Percentiles rank a stretch among this genome's conserved stretches.
Evolutionary conservation across 2,113 vertebrate species (phyloP).

Genomic region (Hemibagrus wyckioides): DNA sequence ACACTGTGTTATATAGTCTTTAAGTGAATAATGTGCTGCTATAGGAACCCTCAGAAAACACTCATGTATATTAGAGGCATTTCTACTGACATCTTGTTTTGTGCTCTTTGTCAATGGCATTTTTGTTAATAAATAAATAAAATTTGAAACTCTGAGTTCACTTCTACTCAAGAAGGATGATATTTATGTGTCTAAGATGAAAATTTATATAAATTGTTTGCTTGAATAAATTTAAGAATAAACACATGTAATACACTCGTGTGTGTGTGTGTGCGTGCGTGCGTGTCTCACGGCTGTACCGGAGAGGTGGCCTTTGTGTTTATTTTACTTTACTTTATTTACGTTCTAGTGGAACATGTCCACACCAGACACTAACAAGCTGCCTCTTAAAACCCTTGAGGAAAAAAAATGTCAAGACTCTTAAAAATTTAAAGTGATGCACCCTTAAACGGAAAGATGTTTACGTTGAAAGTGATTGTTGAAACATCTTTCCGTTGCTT

Average conservation of each 20-base stretch:
- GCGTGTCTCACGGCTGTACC: not conserved
- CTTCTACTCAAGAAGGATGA: not conserved
- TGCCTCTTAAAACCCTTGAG: not conserved
- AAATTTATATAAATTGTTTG: not conserved
- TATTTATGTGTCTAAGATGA: not conserved
- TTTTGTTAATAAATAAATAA: no score
- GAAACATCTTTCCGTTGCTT: not conserved
- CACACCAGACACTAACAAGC: not conserved
- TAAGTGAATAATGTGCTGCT: not conserved
- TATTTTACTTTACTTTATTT: not conserved
- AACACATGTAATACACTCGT: not conserved
- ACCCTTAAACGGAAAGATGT: not conserved
- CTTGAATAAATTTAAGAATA: not conserved
- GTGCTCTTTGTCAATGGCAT: not conserved
- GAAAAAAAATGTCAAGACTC: not conserved
- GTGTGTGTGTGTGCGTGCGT: not conserved
- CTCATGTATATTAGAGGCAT: not conserved
- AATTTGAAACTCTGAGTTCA: not conserved
- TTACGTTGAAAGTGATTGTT: not conserved
- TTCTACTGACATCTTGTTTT: not conserved
- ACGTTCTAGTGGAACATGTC: not conserved
- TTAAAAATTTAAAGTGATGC: not conserved
- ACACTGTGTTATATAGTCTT: no score
- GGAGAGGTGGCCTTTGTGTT: not conserved
- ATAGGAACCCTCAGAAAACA: not conserved